Evolutionary conservation across 2,113 vertebrate genomes (phyloP).

Genomic region (Polypterus bichir): DNA sequence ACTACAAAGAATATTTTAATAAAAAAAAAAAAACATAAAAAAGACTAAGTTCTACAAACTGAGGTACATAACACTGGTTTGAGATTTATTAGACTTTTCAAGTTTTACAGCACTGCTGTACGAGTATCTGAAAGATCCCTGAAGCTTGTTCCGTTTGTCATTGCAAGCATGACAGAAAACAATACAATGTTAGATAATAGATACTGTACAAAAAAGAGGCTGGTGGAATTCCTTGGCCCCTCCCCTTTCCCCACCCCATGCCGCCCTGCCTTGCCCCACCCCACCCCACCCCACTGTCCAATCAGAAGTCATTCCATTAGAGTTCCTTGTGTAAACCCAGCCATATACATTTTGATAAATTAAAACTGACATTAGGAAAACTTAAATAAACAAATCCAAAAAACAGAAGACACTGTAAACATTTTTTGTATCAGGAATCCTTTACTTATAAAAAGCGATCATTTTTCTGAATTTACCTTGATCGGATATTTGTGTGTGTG

Average conservation of each 20-base stretch:
- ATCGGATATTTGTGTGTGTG: background rate
- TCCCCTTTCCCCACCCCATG: too few relatives aligned
- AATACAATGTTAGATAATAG: constrained; percentile 6
- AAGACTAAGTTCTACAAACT: background rate
- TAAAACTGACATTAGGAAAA: too few relatives aligned
- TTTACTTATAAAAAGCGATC: constrained; percentile 43
- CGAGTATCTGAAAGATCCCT: constrained; percentile 17
- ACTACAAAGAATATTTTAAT: background rate
- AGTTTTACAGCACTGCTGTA: constrained; percentile 20
- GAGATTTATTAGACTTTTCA: constrained; percentile 12
- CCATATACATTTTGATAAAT: too few relatives aligned
- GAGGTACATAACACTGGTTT: constrained; percentile 8
- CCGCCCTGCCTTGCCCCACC: too few relatives aligned
- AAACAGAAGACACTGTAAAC: constrained; percentile 6
- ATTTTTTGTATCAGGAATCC: constrained; percentile 30
- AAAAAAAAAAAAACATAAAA: background rate
- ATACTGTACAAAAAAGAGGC: too few relatives aligned
- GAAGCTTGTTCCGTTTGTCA: constrained; percentile 13
- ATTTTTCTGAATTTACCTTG: constrained; percentile 31
- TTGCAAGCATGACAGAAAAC: constrained; percentile 12
- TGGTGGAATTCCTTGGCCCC: too few relatives aligned
- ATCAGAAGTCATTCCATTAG: too few relatives aligned
- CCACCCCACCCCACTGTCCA: too few relatives aligned
- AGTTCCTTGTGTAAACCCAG: too few relatives aligned
- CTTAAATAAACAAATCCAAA: background rate